Percentiles rank a stretch among this genome's conserved stretches.
phyloP scores from a whole-genome alignment of 2,888 invertebrate genomes.

The Scrobipalpa atriplicella region DNA sequence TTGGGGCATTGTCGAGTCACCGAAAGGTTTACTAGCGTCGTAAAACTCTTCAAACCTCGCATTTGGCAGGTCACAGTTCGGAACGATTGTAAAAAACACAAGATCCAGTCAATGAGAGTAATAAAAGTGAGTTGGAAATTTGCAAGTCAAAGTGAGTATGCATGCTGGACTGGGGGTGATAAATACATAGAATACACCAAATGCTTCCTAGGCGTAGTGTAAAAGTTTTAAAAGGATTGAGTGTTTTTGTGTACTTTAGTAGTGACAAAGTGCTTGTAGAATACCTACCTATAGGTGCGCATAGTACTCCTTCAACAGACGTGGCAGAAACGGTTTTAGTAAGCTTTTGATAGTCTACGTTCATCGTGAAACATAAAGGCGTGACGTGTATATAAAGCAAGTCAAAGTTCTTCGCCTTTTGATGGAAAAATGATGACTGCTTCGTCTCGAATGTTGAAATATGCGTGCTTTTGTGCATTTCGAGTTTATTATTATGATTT shows the following conservation, averaged over 20 bases:
- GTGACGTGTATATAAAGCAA: slow-evolving; percentile 12
- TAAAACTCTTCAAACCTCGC: slow-evolving; percentile 52
- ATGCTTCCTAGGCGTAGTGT: no score
- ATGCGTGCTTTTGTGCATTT: slow-evolving; percentile 6
- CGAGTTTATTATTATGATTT: not conserved
- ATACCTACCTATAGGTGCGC: no score
- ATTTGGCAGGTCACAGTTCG: slow-evolving; percentile 54
- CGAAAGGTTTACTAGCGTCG: slow-evolving; percentile 65
- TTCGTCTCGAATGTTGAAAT: not conserved
- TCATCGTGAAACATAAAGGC: no score
- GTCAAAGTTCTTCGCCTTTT: slow-evolving; percentile 11
- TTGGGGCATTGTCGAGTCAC: slow-evolving; percentile 59
- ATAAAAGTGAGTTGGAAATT: slow-evolving; percentile 22
- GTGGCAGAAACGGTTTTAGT: no score
- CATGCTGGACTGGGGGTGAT: no score
- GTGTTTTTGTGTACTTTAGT: no score
- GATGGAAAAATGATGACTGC: slow-evolving; percentile 18
- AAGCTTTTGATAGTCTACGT: no score
- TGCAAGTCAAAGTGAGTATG: slow-evolving; percentile 19
- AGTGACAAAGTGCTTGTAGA: no score
- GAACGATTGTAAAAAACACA: slow-evolving; percentile 31
- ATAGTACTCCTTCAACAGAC: no score
- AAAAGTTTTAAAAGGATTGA: no score
- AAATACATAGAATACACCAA: no score
- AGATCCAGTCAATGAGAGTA: slow-evolving; percentile 28